Conservation (phyloP, 37 sponge, comb jelly and placozoan genomes). For the Diacarnus erythraeanus region DNA sequence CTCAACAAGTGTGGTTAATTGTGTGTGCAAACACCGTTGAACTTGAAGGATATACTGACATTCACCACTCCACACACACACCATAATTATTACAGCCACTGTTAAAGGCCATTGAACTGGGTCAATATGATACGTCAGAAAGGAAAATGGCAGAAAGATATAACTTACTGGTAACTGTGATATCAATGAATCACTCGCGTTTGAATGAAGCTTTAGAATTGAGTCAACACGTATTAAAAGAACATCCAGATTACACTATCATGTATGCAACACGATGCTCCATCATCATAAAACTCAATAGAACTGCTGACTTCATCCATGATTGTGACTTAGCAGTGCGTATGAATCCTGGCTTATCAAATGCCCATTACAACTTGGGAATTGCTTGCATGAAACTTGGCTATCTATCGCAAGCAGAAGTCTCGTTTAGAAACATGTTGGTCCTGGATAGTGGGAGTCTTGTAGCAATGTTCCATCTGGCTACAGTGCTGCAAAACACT, state of each 20-base stretch:
- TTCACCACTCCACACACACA: neutral
- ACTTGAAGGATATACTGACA: too few relatives aligned
- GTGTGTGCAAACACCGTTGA: too few relatives aligned
- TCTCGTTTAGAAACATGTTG: constrained; percentile 22
- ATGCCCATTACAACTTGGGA: constrained; percentile 58
- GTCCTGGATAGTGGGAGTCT: neutral
- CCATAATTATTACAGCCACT: constrained; percentile 14
- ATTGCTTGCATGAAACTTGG: constrained; percentile 34
- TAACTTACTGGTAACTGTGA: constrained; percentile 4
- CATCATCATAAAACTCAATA: constrained; percentile 55
- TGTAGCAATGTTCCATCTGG: constrained; percentile 10
- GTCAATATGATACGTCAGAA: neutral
- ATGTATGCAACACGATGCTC: constrained; percentile 17
- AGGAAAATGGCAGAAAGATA: constrained; percentile 4
- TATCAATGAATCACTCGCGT: neutral
- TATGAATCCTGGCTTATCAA: constrained; percentile 19
- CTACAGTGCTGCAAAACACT: constrained; percentile 13
- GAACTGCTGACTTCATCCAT: constrained; percentile 23
- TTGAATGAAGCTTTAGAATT: constrained; percentile 13
- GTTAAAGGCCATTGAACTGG: constrained; percentile 21
- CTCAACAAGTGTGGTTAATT: too few relatives aligned
- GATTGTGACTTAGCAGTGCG: constrained; percentile 14
- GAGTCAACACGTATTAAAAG: neutral
- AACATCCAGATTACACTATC: neutral
- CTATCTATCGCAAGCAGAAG: constrained; percentile 23